Percentiles rank a stretch among this genome's conserved stretches.
These are phyloP conservation scores for Catajapyx aquilonaris DNA, from an alignment of 1,140 invertebrate genomes.

Conservation along the genomic window DNA sequence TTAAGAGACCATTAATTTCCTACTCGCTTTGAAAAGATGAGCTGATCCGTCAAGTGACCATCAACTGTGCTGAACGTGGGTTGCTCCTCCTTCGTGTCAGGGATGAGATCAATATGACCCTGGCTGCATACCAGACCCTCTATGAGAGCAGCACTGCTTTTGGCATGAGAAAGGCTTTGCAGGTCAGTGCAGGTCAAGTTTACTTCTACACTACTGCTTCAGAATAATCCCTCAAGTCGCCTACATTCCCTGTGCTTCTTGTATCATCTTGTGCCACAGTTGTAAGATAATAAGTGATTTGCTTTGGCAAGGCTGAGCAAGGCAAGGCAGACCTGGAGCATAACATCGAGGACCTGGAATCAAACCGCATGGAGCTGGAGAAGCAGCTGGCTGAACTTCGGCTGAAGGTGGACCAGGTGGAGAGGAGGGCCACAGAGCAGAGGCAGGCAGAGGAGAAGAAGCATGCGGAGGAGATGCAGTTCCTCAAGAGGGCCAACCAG, in stretches of 20 bases:
- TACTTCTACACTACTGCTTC: too few species aligned
- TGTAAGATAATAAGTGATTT: background rate
- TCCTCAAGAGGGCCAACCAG: slow-evolving; percentile 79
- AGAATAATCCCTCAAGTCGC: too few species aligned
- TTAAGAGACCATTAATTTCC: too few species aligned
- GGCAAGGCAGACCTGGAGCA: slow-evolving; percentile 47
- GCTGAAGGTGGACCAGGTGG: slow-evolving; percentile 61
- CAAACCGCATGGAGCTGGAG: slow-evolving; percentile 50
- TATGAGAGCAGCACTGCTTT: slow-evolving; percentile 96
- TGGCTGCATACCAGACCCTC: slow-evolving; percentile 80
- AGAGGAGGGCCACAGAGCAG: slow-evolving; percentile 62
- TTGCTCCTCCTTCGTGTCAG: slow-evolving; percentile 72
- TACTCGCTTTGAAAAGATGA: too few species aligned
- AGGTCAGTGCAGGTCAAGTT: background rate
- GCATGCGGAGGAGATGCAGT: slow-evolving; percentile 72
- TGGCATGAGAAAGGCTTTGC: slow-evolving; percentile 91
- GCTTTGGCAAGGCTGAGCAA: slow-evolving; percentile 28
- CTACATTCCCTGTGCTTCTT: too few species aligned
- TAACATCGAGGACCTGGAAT: slow-evolving; percentile 33
- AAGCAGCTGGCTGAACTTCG: slow-evolving; percentile 58
- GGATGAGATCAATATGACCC: slow-evolving; percentile 89
- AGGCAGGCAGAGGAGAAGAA: slow-evolving; percentile 71
- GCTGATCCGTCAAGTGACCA: slow-evolving; percentile 81
- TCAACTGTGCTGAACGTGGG: slow-evolving; percentile 94
- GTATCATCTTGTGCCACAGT: too few species aligned